These are phyloP conservation scores for Benthosema pterotum DNA, from an alignment of 2,797 vertebrate species.

Conservation along the genomic window DNA sequence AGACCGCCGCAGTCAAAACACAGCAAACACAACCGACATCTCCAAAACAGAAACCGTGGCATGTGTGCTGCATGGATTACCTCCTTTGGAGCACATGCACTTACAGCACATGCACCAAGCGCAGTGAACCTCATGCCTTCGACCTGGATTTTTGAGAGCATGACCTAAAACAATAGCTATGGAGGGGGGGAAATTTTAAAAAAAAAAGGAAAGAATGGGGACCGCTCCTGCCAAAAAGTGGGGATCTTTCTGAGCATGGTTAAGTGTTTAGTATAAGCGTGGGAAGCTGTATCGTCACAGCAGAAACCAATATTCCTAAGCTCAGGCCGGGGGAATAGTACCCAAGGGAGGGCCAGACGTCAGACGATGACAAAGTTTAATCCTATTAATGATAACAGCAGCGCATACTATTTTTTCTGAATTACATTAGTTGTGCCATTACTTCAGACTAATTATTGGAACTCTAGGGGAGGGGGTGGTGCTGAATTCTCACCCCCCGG, in stretches of 20 bases:
- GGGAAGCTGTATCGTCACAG: conserved; percentile 18
- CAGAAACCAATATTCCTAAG: conserved; percentile 15
- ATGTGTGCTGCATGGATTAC: conserved; percentile 39
- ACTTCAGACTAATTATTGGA: conserved; percentile 23
- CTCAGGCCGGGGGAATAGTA: conserved; percentile 1
- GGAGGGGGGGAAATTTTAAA: background rate
- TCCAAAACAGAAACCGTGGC: conserved; percentile 66
- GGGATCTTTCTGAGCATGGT: conserved; percentile 25
- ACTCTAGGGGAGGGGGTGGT: conserved; percentile 32
- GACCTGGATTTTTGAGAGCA: conserved; percentile 39
- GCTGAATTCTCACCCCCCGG: conserved; percentile 1
- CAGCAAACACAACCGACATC: conserved; percentile 53
- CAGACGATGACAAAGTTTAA: conserved; percentile 1
- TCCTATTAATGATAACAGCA: conserved; percentile 11
- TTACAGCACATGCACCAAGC: conserved; percentile 12
- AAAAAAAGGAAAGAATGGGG: too few species aligned
- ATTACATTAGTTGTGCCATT: conserved; percentile 22
- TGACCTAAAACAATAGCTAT: conserved; percentile 15
- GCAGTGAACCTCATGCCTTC: conserved; percentile 11
- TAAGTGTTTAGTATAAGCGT: conserved; percentile 21
- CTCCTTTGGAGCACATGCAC: conserved; percentile 25
- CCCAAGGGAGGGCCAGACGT: conserved; percentile 4
- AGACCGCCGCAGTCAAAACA: conserved; percentile 68
- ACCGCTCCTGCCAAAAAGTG: conserved; percentile 11
- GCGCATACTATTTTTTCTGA: conserved; percentile 10